Conservation (phyloP, 2,888 invertebrate species). For the Drepanosiphum platanoidis region DNA sequence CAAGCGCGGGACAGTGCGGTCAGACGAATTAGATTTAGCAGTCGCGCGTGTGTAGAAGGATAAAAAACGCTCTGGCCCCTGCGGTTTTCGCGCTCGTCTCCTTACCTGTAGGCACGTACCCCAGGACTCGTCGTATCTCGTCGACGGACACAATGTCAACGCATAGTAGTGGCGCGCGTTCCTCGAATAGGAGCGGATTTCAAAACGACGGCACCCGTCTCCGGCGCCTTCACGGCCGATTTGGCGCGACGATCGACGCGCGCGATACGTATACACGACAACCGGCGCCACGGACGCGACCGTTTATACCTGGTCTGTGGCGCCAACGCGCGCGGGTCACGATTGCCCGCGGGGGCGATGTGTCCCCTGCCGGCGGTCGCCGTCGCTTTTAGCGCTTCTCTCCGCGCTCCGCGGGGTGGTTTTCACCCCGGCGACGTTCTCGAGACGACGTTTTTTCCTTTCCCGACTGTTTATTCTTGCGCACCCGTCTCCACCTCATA, state of each 20-base stretch:
- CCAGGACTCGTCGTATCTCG: no score
- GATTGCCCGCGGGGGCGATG: not conserved
- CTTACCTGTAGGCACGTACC: no score
- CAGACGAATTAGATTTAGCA: no score
- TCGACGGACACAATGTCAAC: no score
- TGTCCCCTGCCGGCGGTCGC: not conserved
- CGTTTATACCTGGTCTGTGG: conserved; percentile 45
- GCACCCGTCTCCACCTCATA: not conserved
- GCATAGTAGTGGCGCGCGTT: no score
- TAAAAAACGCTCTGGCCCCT: no score
- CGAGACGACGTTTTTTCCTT: not conserved
- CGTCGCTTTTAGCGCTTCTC: no score
- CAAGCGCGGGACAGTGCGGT: no score
- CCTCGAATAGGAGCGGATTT: no score
- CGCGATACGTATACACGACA: not conserved
- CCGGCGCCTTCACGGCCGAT: not conserved
- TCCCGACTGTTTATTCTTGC: not conserved
- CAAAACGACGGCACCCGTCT: not conserved
- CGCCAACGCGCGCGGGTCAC: conserved; percentile 53
- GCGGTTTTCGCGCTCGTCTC: not conserved
- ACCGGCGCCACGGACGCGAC: conserved; percentile 43
- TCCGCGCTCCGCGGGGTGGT: no score
- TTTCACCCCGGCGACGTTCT: not conserved
- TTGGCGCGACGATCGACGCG: not conserved
- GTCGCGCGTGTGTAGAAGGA: no score